Evolutionary conservation across 2,797 vertebrate genomes (phyloP), one percentile per base, ranked within the genome.

Genomic region (Sebastes reedi): DNA sequence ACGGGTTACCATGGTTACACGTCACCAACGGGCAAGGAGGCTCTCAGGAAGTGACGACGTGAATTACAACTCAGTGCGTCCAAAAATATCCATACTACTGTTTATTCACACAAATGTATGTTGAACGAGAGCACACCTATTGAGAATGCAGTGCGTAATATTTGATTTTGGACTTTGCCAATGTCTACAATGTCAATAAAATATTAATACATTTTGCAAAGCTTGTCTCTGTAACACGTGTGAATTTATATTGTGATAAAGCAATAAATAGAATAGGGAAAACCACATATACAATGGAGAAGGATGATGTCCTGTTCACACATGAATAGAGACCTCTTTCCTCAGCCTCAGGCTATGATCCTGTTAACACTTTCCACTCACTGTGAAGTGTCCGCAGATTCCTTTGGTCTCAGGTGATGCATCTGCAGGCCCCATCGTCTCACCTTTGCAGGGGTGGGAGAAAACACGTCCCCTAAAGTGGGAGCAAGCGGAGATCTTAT

Each of bases 401-500:
- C 20, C 54, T 81, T 77, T 75, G 59, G 68, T 87, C 60, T 84
- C 58, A 71, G 75, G 76, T 76, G 79, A 84, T 71, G 14, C 27
- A 52, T 77, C 65, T 59, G 8, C 50, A 78, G 86, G 77, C 60
- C 55, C 39, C 24, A 66, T 78, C 69, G 39, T 73, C 36, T 59
- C 60, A 82, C 32, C 39, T 84, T 72, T 52, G 39, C 42, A 72
- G 27, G 3, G 16, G 30, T 11, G 71, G 27, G n/a, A 79, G 60
- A 61, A 54, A 72, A 22, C 58, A 69, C 2, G 0, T 2, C 30
- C 7, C 27, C 29, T 64, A 20, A 36, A 78, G 46, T 29, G 14
- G 36, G 10, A 84, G 46, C 46, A 68, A 82, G 22, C 4, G 22
- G 22, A 30, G 61, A 81, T 39, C 59, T 79, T 9, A 20, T 79